Evolutionary conservation across 2,888 invertebrate species (phyloP), one percentile per base, ranked within the genome.

Genomic region (Miltochrista miniata): DNA sequence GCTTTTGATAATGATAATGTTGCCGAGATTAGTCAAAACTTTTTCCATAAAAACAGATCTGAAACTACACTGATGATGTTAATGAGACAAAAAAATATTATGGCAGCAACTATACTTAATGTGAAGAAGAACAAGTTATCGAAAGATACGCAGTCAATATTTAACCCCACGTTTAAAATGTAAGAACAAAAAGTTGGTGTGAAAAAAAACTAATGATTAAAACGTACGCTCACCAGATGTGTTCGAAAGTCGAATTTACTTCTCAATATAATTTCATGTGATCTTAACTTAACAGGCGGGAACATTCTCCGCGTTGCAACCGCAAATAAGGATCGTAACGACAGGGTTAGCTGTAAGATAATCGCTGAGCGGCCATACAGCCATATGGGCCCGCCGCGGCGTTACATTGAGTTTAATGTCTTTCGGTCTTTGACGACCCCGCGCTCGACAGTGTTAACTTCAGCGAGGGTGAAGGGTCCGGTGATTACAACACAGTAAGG

Each of bases 331-430:
- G 81, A 76, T 79, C 72, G 83, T 85, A 85, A 87, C 83, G 85
- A 80, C 76, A 68, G 78, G 84, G 87, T 87, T 86, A 87, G 85
- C 79, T 87, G 79, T 79, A 82, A 88, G 88, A 87, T 88, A 89
- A 90, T 87, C 83, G 81, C 68, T 64, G 68, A 72, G 74, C 73
- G 79, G 79, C 76, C 81, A 76, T 81, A 80, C 76, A 79, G 79
- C 76, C 81, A 76, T 81, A 80, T 76, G 76, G 59, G 68, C 56
- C 58, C 72, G 75, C 69, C 71, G 74, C 71, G 64, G 64, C 66
- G 75, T 81, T 72, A 80, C 83, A 79, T 81, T 77, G 70, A 77
- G 74, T 81, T 81, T 88, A 87, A 89, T 84, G 87, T 79, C 74
- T 74, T 70, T 73, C 73, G 75, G 74, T 79, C 79, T 79, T 77